A percentile compares a stretch with the other conserved stretches of the same genome.
Evolutionary conservation across 2,113 vertebrate genomes (phyloP).

Genomic region (Taxidea taxus): DNA sequence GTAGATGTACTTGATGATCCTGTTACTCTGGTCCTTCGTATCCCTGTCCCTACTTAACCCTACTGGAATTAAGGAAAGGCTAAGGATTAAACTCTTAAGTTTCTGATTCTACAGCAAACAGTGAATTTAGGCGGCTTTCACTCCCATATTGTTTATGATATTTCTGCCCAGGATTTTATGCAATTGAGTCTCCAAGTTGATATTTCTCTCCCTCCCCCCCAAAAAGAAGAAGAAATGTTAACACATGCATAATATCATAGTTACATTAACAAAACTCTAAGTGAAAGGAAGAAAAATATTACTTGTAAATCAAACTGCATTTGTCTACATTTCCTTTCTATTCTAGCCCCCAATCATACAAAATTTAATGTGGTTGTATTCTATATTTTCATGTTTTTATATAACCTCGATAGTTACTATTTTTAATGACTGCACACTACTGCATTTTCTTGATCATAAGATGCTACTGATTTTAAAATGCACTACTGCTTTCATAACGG

Average conservation of each 20-base stretch:
- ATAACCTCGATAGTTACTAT: background rate
- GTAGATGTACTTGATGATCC: fast-evolving
- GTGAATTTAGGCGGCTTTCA: background rate
- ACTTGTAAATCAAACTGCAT: background rate
- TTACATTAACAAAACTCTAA: background rate
- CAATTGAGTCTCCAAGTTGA: background rate
- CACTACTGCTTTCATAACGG: constrained; percentile 23
- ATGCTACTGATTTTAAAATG: constrained; percentile 29
- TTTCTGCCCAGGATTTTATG: background rate
- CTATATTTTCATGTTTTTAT: background rate
- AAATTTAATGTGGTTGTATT: background rate
- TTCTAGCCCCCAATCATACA: background rate
- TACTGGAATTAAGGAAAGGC: background rate
- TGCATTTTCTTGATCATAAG: constrained; percentile 5
- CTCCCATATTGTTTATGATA: background rate
- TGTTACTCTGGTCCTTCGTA: fast-evolving
- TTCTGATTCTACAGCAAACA: background rate
- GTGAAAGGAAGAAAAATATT: background rate
- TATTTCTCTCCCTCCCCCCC: background rate
- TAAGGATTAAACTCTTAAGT: background rate
- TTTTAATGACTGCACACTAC: constrained; percentile 14
- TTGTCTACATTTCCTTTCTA: constrained; percentile 8
- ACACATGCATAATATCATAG: background rate
- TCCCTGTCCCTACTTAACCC: too few species aligned
- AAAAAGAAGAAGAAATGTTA: background rate